Base-by-base conservation (phyloP, 2,888 invertebrate species). In the Alloplasta piceator region DNA sequence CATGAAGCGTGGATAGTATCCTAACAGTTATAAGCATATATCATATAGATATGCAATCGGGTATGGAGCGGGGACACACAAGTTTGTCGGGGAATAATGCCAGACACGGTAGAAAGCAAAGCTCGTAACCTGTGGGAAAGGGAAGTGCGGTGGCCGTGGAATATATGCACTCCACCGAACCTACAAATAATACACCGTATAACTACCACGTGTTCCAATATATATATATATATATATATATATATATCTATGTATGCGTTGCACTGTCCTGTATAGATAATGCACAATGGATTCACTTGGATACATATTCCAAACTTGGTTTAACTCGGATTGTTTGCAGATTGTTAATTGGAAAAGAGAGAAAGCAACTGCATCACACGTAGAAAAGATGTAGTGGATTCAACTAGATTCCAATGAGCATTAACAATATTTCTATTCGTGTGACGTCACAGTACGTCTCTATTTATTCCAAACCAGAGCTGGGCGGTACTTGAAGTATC, bases 311-410 rank as follows among this genome's bases (percentile, higher is more conserved):
- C 60, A 50, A 77, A 70, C 73, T 77, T 81, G 58, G 74, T 64
- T 60, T 36, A 74, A 74, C 56, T 74, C 60, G 36, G 60, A 66
- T 56, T 81, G 74, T 71, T 71, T 75, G 78, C 66, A 61, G 60
- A 78, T 78, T 75, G 81, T 75, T 81, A 78, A 78, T 78, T 81
- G 60, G 66, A 75, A 70, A 60, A 60, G 78, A 70, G 73, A 66
- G 60, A 71, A 78, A 46, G 56, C 46, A 68, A 26, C 46, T 46
- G 38, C 46, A 26, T 26, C 26, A 3, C 26, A 26, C 26, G 26
- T 1, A 26, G 26, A 26, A 26, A 26, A 26, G 26, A 26, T 26
- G 26, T 3, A 26, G 26, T 26, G 1, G 26, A 26, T 26, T 26
- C 26, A 26, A 26, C 26, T 26, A 3, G 26, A 26, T 26, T 26